phyloP scores from a whole-genome alignment of 2,113 vertebrate genomes.

The Rhipidura dahli region DNA sequence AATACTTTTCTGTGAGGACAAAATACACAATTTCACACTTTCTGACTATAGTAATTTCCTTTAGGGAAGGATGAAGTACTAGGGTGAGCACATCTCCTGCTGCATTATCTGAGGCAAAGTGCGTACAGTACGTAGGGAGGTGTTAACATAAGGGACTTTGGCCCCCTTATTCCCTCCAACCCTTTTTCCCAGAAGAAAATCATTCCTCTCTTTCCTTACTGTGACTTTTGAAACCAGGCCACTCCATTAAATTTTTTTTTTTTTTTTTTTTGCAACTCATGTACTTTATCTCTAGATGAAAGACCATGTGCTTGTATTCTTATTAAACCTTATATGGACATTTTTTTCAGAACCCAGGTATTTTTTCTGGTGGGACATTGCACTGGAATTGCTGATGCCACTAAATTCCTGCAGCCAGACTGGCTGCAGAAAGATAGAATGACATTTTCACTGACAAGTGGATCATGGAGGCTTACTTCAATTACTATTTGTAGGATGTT shows the following conservation, averaged over 20 bases:
- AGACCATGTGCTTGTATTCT: not conserved
- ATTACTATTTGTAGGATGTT: not conserved
- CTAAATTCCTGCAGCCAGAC: not conserved
- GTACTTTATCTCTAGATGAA: not conserved
- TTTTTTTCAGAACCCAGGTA: not conserved
- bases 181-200: not conserved
- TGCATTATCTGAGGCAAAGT: not conserved
- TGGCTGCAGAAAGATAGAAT: not conserved
- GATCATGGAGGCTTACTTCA: not conserved
- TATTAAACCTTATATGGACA: not conserved
- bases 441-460: not conserved
- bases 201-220: not conserved
- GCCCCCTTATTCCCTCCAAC: not conserved
- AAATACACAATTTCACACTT: not conserved
- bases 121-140: not conserved
- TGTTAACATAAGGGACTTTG: not conserved
- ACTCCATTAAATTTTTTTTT: not conserved
- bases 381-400: not conserved
- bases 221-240: not conserved
- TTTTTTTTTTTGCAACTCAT: not conserved
- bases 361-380: not conserved
- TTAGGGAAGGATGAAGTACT: not conserved
- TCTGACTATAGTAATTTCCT: not conserved
- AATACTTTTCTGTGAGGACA: not conserved
- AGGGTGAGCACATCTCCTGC: not conserved